Conservation (phyloP, 2,888 invertebrate genomes). For the Nomada ruficornis region DNA sequence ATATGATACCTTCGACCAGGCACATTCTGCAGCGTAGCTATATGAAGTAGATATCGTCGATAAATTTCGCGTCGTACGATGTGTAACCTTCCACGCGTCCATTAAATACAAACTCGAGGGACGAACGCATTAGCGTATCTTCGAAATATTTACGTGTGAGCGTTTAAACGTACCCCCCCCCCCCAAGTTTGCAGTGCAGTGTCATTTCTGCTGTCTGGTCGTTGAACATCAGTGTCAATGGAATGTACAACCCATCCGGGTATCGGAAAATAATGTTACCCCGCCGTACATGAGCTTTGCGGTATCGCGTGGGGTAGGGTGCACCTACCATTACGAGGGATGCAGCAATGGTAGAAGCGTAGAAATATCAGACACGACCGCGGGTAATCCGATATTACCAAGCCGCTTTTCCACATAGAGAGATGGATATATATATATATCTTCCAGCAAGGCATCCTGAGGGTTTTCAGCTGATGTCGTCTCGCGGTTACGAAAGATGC, state of each 20-base stretch:
- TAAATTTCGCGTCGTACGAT: constrained; percentile 26
- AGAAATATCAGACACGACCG: constrained; percentile 62
- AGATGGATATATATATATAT: constrained; percentile 38
- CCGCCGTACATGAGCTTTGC: constrained; percentile 47
- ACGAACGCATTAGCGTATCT: constrained; percentile 9
- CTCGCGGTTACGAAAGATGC: constrained; percentile 54
- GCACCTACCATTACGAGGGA: constrained; percentile 56
- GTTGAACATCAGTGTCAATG: constrained; percentile 66
- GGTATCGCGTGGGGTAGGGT: constrained; percentile 47
- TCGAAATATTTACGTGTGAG: constrained; percentile 16
- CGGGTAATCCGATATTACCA: constrained; percentile 81
- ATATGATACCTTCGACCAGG: constrained; percentile 29
- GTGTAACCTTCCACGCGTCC: not conserved
- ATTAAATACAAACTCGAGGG: not conserved
- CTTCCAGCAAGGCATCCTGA: constrained; percentile 59
- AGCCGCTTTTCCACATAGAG: constrained; percentile 73
- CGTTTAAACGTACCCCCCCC: not conserved
- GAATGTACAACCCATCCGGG: constrained; percentile 46
- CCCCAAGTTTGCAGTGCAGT: not conserved
- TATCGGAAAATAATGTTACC: constrained; percentile 70
- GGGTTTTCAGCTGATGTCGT: constrained; percentile 62
- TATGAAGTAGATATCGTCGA: constrained; percentile 21
- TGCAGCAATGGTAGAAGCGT: constrained; percentile 57
- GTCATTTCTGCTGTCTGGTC: constrained; percentile 36
- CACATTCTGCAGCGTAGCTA: constrained; percentile 4